Evolutionary conservation across 2,797 vertebrate species (phyloP), one percentile per base, ranked within the genome.

Genomic region (Denticeps clupeoides): DNA sequence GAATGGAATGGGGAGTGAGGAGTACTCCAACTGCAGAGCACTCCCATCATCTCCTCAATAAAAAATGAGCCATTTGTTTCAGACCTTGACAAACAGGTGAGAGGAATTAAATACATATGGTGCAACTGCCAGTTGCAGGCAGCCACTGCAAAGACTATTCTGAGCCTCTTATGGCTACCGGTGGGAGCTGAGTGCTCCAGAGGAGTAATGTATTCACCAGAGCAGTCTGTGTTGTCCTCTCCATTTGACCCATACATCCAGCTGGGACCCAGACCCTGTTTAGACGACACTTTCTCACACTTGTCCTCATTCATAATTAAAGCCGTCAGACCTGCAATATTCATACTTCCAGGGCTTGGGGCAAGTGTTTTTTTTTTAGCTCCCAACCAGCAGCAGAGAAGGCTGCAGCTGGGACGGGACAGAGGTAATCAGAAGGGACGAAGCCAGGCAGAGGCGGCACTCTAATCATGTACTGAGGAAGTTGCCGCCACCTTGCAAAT

Each of bases 281-380:
- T 77, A 44, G 68, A 72, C 63, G 72, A 65, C 55, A 60, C 44
- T 56, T 64, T 75, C 58, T 26, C 78, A 77, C 73, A 78, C 80
- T 80, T 81, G 79, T 85, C 83, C 75, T 73, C 68, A 81, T 83
- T 73, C 71, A 82, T 84, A 78, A 79, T 84, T 67, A 78, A 84
- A 82, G 67, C 45, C 24, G 52, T 59, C 28, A n/a, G 60, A 56
- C 57, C 59, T 83, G 75, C 70, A 82, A 77, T 82, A 82, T 83
- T 83, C 77, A 85, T 82, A 75, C 65, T 61, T 58, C 56, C 47
- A 49, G 56, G 45, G 72, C 78, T 72, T 51, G 32, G 41, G 61
- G 74, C 38, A 22, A 44, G 40, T 49, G 65, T 64, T 75, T 81
- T 79, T 76, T 78, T 75, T 79, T 69, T 74, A 62, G 69, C 68